Evolutionary conservation across 2,113 vertebrate genomes (phyloP).

Genomic region (Tautogolabrus adspersus): DNA sequence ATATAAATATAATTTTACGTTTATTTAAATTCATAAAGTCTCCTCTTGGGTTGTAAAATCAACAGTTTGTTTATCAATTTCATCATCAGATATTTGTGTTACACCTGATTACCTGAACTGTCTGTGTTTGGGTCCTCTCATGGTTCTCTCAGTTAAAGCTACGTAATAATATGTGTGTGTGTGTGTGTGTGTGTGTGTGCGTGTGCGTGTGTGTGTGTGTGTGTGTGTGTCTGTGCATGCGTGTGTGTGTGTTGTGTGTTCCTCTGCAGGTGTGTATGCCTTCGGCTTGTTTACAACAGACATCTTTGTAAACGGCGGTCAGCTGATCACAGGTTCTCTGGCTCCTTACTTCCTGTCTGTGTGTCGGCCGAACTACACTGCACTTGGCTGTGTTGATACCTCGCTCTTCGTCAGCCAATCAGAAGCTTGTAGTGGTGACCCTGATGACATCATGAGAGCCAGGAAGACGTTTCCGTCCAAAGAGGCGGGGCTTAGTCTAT

Average conservation of each 20-base stretch:
- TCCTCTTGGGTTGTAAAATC: too few species aligned
- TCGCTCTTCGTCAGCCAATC: slow-evolving; percentile 88
- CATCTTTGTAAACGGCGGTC: slow-evolving; percentile 93
- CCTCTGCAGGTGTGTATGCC: slow-evolving; percentile 88
- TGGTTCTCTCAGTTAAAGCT: too few species aligned
- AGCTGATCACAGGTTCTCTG: slow-evolving; percentile 92
- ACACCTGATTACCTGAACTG: too few species aligned
- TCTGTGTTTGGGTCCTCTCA: too few species aligned
- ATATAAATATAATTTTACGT: too few species aligned
- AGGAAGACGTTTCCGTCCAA: slow-evolving; percentile 94
- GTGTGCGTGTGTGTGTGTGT: too few species aligned
- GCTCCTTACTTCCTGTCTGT: slow-evolving; percentile 93
- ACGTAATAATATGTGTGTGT: too few species aligned
- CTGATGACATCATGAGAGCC: slow-evolving; percentile 87
- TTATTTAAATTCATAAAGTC: too few species aligned
- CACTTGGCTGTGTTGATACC: slow-evolving; percentile 88
- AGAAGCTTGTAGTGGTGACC: slow-evolving; percentile 89
- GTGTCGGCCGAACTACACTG: slow-evolving; percentile 93
- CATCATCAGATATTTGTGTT: too few species aligned
- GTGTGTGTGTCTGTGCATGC: too few species aligned
- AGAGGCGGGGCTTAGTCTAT: slow-evolving; percentile 92
- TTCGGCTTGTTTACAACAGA: slow-evolving; percentile 92
- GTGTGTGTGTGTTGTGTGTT: slow-evolving; percentile 20
- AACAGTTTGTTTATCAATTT: too few species aligned
- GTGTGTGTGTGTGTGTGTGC: too few species aligned